Evolutionary conservation across 2,797 vertebrate species (phyloP).

Genomic region (Lutjanus argentimaculatus): DNA sequence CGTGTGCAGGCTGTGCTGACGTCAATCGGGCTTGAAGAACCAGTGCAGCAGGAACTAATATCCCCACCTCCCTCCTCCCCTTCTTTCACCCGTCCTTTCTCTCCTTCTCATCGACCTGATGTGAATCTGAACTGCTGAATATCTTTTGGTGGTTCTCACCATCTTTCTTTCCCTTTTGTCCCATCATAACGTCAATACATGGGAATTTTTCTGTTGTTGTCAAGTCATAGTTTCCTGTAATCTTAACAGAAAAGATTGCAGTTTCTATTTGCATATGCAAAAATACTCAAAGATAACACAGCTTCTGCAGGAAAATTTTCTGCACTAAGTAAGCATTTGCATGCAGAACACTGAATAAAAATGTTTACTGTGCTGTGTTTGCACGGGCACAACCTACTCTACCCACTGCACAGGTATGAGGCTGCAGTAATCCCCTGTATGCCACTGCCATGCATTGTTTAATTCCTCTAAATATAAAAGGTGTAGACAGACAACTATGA

Average conservation of each 20-base stretch:
- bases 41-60: slow-evolving; percentile 81
- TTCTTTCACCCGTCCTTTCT: slow-evolving; percentile 50
- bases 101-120: slow-evolving; percentile 39
- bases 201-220: slow-evolving; percentile 8
- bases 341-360: not conserved
- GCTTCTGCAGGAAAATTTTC: not conserved
- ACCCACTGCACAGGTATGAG: not conserved
- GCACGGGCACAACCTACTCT: not conserved
- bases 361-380: not conserved
- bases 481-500: not conserved
- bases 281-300: slow-evolving; percentile 17
- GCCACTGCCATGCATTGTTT: not conserved
- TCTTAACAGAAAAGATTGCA: slow-evolving; percentile 5
- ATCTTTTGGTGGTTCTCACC: slow-evolving; percentile 18
- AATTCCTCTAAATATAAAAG: not conserved
- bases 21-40: slow-evolving; percentile 83
- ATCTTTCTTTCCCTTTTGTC: not conserved
- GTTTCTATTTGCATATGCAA: slow-evolving; percentile 17
- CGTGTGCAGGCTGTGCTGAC: slow-evolving; percentile 79
- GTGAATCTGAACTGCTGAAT: slow-evolving; percentile 21
- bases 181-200: not conserved
- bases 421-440: not conserved
- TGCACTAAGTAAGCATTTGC: too few species aligned
- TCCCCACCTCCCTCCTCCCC: slow-evolving; percentile 45
- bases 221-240: slow-evolving; percentile 19